Evolutionary conservation across 2,888 invertebrate genomes (phyloP).

Genomic region (Euphydryas editha): DNA sequence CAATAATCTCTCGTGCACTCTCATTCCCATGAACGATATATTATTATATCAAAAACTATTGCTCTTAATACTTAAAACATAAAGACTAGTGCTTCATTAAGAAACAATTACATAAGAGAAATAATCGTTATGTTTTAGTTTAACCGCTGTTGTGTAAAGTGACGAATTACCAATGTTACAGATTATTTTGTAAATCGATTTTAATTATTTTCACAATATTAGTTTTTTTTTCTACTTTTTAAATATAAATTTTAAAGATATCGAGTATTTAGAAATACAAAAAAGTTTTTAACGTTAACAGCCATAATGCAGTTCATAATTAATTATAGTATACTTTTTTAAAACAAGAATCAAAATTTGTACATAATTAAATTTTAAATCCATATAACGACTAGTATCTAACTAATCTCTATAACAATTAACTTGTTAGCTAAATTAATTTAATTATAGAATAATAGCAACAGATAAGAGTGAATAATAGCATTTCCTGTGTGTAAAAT

Average conservation of each 20-base stretch:
- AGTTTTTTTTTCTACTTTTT: background rate
- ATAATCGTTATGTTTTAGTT: background rate
- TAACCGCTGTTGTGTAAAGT: conserved; percentile 6
- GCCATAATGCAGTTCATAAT: too few species aligned
- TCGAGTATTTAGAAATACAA: too few species aligned
- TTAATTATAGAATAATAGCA: too few species aligned
- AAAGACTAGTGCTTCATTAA: background rate
- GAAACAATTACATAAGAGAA: background rate
- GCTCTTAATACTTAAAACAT: background rate
- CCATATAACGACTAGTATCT: too few species aligned
- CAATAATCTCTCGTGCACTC: background rate
- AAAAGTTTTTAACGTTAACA: too few species aligned
- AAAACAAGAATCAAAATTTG: too few species aligned
- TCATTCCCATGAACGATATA: conserved; percentile 5
- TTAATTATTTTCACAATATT: background rate
- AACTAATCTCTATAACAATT: too few species aligned
- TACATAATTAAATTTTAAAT: too few species aligned
- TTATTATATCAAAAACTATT: background rate
- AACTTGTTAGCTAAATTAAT: too few species aligned
- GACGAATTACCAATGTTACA: conserved; percentile 15
- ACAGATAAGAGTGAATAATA: too few species aligned
- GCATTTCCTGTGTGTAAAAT: background rate
- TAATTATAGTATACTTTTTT: too few species aligned
- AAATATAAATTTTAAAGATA: too few species aligned
- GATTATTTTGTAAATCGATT: conserved; percentile 6